phyloP scores from a whole-genome alignment of 2,797 vertebrate species.

The Artibeus jamaicensis region DNA sequence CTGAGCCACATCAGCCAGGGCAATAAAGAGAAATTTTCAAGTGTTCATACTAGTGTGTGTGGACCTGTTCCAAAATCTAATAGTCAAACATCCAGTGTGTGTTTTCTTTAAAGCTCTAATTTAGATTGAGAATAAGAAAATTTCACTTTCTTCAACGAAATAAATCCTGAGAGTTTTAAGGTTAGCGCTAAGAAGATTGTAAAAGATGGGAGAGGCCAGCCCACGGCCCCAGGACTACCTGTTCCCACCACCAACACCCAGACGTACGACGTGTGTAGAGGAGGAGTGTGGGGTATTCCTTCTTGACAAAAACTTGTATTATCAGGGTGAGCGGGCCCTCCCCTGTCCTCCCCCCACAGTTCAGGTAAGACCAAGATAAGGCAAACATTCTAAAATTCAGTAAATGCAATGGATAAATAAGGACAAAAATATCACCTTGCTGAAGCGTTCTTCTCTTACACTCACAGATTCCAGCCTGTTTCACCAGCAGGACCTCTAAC shows the following conservation, averaged over 20 bases:
- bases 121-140: slow-evolving; percentile 27
- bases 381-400: not conserved
- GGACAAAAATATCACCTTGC: not conserved
- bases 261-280: too few relatives aligned
- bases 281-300: not conserved
- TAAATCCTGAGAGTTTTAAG: not conserved
- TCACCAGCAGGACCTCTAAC: not conserved
- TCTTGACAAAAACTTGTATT: not conserved
- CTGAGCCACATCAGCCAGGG: too few relatives aligned
- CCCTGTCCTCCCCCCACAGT: not conserved
- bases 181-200: not conserved
- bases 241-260: not conserved
- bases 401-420: not conserved
- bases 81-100: not conserved
- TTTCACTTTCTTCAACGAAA: not conserved
- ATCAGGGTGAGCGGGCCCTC: not conserved
- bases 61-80: slow-evolving; percentile 6
- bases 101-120: not conserved
- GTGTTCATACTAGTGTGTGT: not conserved
- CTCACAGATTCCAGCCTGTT: not conserved
- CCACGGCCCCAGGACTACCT: not conserved
- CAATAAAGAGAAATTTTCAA: not conserved
- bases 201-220: not conserved
- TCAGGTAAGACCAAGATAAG: not conserved
- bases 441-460: not conserved